Evolutionary conservation across 2,113 vertebrate genomes (phyloP), one percentile per base, ranked within the genome.

Genomic region (Trachemys scripta): DNA sequence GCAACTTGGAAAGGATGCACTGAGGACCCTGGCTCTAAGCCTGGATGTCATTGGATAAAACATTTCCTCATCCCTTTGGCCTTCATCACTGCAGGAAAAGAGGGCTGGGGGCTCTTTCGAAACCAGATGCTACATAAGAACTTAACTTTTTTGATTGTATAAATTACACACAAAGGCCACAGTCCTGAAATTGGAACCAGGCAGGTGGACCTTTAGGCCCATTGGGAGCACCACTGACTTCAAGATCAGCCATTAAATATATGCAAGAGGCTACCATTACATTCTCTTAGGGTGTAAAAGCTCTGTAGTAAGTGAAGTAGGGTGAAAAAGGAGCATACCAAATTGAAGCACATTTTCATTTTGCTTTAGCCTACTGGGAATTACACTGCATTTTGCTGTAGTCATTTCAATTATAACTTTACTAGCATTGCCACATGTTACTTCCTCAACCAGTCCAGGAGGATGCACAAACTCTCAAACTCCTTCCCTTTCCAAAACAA

Each of bases 111-210:
- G 9, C 29, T 83, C 20, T 89, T 35, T 75, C 16, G 45, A 89
- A 24, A 54, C 5, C 85, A 2, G 4, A 5, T 25, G 4, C 6
- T 29, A 22, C 10, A 7, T 4, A 2, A 0, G 0, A 87, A 53
- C 59, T 62, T 31, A 87, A 53, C 31, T 65, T 65, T 65, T 65
- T 19, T 72, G 20, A 11, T 57, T 79, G 16, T 59, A 89, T 47
- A 80, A 85, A 9, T 79, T 1, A 79, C 9, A 49, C 69, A 27
- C 29, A 51, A 65, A 82, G 25, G 27, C 53, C 82, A 10, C 12
- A 80, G 9, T 0, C 0, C 7, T 10, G 11, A 49, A 9, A 47
- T 3, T 19, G 79, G 35, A 80, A 62, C 8, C 1, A 2, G 8
- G 76, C 81, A 25, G 82, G 9, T n/a, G 35, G 8, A n/a, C 62